These are phyloP conservation scores for Novumbra hubbsi DNA, from an alignment of 2,797 vertebrate genomes.

Conservation along the genomic window DNA sequence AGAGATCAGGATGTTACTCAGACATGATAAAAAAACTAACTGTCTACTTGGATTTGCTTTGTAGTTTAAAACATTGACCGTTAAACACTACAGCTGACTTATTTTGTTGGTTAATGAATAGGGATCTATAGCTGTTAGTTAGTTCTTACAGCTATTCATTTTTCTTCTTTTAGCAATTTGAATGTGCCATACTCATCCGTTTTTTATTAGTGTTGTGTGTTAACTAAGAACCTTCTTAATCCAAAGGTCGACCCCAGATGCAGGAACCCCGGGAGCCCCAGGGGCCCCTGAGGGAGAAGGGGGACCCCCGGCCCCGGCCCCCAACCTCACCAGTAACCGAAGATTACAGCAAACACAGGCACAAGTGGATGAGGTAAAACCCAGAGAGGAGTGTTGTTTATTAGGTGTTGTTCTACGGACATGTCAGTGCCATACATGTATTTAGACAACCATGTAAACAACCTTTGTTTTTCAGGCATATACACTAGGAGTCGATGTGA, in stretches of 20 bases:
- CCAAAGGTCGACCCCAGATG: conserved; percentile 74
- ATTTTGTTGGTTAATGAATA: background rate
- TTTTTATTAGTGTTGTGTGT: background rate
- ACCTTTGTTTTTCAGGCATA: background rate
- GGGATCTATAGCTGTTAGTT: background rate
- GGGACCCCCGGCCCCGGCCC: conserved; percentile 61
- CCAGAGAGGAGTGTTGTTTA: background rate
- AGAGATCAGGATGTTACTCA: background rate
- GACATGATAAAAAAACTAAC: background rate
- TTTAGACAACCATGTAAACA: background rate
- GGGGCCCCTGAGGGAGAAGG: conserved; percentile 72
- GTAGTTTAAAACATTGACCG: background rate
- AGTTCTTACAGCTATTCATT: background rate
- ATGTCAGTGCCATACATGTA: background rate
- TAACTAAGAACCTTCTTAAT: conserved; percentile 11
- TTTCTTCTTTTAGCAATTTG: too few species aligned
- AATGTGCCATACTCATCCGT: background rate
- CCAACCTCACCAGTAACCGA: conserved; percentile 80
- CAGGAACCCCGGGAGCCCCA: conserved; percentile 63
- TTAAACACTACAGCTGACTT: background rate
- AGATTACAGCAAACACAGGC: conserved; percentile 86
- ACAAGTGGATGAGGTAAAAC: conserved; percentile 84
- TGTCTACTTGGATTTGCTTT: background rate
- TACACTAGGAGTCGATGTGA: background rate
- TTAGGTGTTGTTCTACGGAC: background rate